Percentiles rank a stretch among this genome's conserved stretches.
These are phyloP conservation scores for Ophion ventricosus DNA, from an alignment of 2,888 invertebrate species.

Conservation along the genomic window DNA sequence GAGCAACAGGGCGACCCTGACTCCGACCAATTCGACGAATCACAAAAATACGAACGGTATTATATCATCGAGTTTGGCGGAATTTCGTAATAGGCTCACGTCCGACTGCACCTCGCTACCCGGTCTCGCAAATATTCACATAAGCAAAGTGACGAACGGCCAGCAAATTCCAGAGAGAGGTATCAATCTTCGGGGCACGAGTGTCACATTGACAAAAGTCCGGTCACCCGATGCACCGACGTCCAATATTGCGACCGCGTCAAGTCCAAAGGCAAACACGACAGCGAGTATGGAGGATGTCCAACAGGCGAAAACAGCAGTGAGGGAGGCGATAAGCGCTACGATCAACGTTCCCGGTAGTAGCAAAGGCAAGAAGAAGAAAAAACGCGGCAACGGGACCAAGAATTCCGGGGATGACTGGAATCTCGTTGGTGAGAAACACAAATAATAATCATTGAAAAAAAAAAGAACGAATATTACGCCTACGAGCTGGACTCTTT, in stretches of 20 bases:
- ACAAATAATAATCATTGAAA: constrained; percentile 72
- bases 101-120: constrained; percentile 77
- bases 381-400: constrained; percentile 80
- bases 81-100: constrained; percentile 76
- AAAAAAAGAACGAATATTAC: constrained; percentile 57
- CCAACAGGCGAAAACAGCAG: constrained; percentile 70
- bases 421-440: constrained; percentile 83
- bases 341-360: constrained; percentile 67
- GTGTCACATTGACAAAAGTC: constrained; percentile 81
- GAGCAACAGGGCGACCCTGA: constrained; percentile 62
- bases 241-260: constrained; percentile 36
- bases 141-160: constrained; percentile 81
- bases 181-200: constrained; percentile 81
- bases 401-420: constrained; percentile 82
- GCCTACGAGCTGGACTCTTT: constrained; percentile 49
- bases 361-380: constrained; percentile 81
- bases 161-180: constrained; percentile 81
- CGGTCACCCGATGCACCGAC: constrained; percentile 66
- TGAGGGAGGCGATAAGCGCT: constrained; percentile 73
- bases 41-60: constrained; percentile 76
- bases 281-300: constrained; percentile 66
- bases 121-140: constrained; percentile 81
- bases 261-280: constrained; percentile 61
- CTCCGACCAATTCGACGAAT: constrained; percentile 58
- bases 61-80: constrained; percentile 77